Percentiles rank a stretch among this genome's conserved stretches.
These are phyloP conservation scores for Anastrepha obliqua DNA, from an alignment of 1,140 invertebrate genomes.

Conservation along the genomic window DNA sequence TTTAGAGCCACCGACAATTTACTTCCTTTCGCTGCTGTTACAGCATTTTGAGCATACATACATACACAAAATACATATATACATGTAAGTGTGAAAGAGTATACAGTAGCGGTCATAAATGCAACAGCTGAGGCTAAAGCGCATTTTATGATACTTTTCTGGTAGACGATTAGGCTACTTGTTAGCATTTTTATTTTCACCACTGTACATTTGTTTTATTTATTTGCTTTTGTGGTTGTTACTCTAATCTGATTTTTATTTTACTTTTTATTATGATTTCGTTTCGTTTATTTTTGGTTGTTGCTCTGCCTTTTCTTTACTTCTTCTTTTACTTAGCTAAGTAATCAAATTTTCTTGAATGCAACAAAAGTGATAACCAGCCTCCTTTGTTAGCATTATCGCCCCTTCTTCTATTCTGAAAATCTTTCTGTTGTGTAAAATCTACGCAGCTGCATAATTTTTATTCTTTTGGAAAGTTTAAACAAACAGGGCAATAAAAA, in stretches of 20 bases:
- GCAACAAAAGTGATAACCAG: too few relatives aligned
- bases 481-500: background rate
- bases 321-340: background rate
- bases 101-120: too few relatives aligned
- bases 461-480: background rate
- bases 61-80: background rate
- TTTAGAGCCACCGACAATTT: background rate
- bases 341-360: background rate
- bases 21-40: background rate
- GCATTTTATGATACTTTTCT: too few relatives aligned
- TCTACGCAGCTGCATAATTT: too few relatives aligned
- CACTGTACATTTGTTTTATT: background rate
- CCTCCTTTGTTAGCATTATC: too few relatives aligned
- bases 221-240: background rate
- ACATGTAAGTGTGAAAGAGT: too few relatives aligned
- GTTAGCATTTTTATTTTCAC: too few relatives aligned
- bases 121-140: too few relatives aligned
- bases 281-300: background rate
- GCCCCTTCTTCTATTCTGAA: background rate
- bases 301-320: background rate
- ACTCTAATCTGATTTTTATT: constrained; percentile 30
- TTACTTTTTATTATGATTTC: constrained; percentile 27
- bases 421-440: too few relatives aligned
- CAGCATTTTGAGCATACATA: background rate
- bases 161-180: too few relatives aligned